These are phyloP conservation scores for Eutolmus rufibarbis DNA, from an alignment of 2,888 invertebrate species.

Conservation along the genomic window DNA sequence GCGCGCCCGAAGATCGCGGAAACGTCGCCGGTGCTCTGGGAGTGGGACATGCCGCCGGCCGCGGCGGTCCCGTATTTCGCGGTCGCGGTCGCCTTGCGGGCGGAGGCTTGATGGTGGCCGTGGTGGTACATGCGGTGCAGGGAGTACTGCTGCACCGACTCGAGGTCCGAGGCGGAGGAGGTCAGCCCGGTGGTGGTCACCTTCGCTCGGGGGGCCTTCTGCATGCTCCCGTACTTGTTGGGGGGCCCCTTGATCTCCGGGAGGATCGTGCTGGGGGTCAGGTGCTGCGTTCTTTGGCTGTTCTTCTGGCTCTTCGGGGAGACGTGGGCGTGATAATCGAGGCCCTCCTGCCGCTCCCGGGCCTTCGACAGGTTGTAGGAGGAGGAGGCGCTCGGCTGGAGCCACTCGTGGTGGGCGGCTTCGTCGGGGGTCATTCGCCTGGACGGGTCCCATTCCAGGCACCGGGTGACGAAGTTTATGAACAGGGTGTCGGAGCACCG, in stretches of 20 bases:
- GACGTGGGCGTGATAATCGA: slow-evolving; percentile 52
- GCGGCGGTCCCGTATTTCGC: slow-evolving; percentile 15
- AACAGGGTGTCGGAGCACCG: slow-evolving; percentile 87
- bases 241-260: slow-evolving; percentile 59
- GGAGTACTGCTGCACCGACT: slow-evolving; percentile 61
- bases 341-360: slow-evolving; percentile 50
- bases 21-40: slow-evolving; percentile 72
- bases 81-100: slow-evolving; percentile 51
- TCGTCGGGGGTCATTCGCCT: slow-evolving; percentile 91
- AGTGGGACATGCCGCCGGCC: slow-evolving; percentile 65
- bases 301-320: slow-evolving; percentile 54
- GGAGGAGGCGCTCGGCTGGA: slow-evolving; percentile 68
- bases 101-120: slow-evolving; percentile 55
- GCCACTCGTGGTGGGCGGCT: slow-evolving; percentile 88
- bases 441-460: slow-evolving; percentile 93
- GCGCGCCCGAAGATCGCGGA: slow-evolving; percentile 71
- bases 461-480: slow-evolving; percentile 88
- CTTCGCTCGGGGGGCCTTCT: slow-evolving; percentile 60
- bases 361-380: slow-evolving; percentile 54
- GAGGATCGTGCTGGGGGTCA: slow-evolving; percentile 55
- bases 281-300: slow-evolving; percentile 50
- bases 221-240: slow-evolving; percentile 61
- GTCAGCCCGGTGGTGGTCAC: slow-evolving; percentile 57
- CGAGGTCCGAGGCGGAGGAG: slow-evolving; percentile 58
- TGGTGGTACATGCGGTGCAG: slow-evolving; percentile 61